phyloP scores from a whole-genome alignment of 2,888 invertebrate genomes.

The Melolontha melolontha region DNA sequence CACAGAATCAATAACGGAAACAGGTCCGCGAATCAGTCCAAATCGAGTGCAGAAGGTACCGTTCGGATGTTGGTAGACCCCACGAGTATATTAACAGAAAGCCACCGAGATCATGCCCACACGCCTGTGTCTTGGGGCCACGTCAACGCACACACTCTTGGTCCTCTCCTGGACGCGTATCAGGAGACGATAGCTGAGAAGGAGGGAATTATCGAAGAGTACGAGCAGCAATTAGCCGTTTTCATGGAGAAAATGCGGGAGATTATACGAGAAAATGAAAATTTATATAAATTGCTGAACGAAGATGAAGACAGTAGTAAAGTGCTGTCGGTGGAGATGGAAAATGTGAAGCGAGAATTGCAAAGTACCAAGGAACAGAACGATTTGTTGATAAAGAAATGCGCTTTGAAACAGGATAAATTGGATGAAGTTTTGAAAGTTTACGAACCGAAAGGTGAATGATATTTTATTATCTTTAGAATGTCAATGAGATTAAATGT shows the following conservation, averaged over 20 bases:
- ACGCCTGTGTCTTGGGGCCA: slow-evolving; percentile 68
- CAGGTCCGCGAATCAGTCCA: slow-evolving; percentile 27
- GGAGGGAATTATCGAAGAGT: slow-evolving; percentile 77
- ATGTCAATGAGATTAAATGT: not conserved
- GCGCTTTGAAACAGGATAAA: slow-evolving; percentile 78
- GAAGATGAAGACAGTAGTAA: slow-evolving; percentile 64
- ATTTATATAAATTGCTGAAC: slow-evolving; percentile 69
- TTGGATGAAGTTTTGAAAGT: slow-evolving; percentile 78
- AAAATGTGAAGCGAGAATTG: slow-evolving; percentile 64
- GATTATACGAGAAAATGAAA: slow-evolving; percentile 78
- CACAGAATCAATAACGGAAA: slow-evolving; percentile 57
- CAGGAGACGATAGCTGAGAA: slow-evolving; percentile 84
- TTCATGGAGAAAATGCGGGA: slow-evolving; percentile 80
- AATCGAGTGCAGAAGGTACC: slow-evolving; percentile 41
- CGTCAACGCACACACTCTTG: slow-evolving; percentile 74
- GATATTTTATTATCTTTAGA: slow-evolving; percentile 45
- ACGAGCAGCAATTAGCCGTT: slow-evolving; percentile 77
- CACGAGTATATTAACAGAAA: slow-evolving; percentile 53
- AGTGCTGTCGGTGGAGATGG: slow-evolving; percentile 64
- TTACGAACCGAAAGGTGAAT: slow-evolving; percentile 80
- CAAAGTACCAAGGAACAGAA: slow-evolving; percentile 61
- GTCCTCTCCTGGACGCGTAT: slow-evolving; percentile 82
- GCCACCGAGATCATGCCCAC: slow-evolving; percentile 62
- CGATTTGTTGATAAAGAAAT: slow-evolving; percentile 71
- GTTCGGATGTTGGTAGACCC: slow-evolving; percentile 41